These are phyloP conservation scores for Drosophila hamatofila DNA, from an alignment of 2,888 invertebrate species.

Conservation along the genomic window DNA sequence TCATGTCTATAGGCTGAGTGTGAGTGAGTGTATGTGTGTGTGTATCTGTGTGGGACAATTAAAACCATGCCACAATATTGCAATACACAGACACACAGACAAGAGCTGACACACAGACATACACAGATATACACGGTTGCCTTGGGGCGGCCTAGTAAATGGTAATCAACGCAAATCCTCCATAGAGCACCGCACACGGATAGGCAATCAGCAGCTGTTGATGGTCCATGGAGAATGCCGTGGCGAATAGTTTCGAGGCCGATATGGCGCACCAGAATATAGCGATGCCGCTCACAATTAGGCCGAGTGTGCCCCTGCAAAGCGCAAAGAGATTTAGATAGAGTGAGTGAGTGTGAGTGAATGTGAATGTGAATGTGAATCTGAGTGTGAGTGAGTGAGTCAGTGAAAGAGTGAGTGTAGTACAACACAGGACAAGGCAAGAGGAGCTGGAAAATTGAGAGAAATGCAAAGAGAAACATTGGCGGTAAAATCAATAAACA, in stretches of 20 bases:
- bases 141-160: constrained; percentile 85
- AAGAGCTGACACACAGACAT: constrained; percentile 18
- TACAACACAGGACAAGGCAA: constrained; percentile 14
- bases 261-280: constrained; percentile 91
- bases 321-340: constrained; percentile 47
- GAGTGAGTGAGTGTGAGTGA: constrained; percentile 10
- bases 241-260: constrained; percentile 92
- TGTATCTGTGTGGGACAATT: constrained; percentile 57
- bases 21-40: constrained; percentile 10
- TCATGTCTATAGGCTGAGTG: constrained; percentile 50
- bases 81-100: constrained; percentile 33
- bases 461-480: constrained; percentile 35
- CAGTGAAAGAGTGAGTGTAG: not conserved
- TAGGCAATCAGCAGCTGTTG: constrained; percentile 90
- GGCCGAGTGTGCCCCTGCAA: constrained; percentile 87
- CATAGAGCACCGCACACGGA: constrained; percentile 91
- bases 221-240: constrained; percentile 90
- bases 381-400: not conserved
- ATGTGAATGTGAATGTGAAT: not conserved
- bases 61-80: constrained; percentile 68
- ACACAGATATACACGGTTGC: constrained; percentile 33
- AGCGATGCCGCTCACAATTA: constrained; percentile 86
- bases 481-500: constrained; percentile 72
- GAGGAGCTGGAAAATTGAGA: constrained; percentile 28
- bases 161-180: constrained; percentile 91